Percentiles rank a stretch among this genome's conserved stretches.
Evolutionary conservation across 2,888 invertebrate genomes (phyloP).

Genomic region (Zygothrica quintamaculata): DNA sequence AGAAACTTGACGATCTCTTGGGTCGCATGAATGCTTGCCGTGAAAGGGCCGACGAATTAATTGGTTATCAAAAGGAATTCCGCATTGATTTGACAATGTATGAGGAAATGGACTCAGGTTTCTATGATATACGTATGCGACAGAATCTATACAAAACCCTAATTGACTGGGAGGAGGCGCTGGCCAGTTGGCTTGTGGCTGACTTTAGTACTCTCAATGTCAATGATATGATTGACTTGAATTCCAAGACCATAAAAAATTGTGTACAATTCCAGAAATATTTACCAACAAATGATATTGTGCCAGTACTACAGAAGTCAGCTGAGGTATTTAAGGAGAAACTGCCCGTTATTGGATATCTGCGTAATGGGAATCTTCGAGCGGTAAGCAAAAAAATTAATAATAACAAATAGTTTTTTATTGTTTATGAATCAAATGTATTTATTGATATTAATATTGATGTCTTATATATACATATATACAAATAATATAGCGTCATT

Average conservation of each 20-base stretch:
- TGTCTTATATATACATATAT: no score
- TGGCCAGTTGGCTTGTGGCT: constrained; percentile 87
- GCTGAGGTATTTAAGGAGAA: constrained; percentile 92
- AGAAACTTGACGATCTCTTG: constrained; percentile 87
- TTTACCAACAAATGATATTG: constrained; percentile 91
- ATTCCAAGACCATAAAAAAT: constrained; percentile 89
- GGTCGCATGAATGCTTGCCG: constrained; percentile 88
- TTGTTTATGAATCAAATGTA: not conserved
- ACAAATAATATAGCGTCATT: constrained; percentile 87
- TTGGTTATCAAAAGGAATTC: constrained; percentile 93
- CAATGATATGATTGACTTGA: constrained; percentile 89
- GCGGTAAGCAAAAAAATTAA: constrained; percentile 74
- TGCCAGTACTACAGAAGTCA: constrained; percentile 90
- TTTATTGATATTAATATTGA: constrained; percentile 4
- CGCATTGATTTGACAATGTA: constrained; percentile 94
- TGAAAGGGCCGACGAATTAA: constrained; percentile 89
- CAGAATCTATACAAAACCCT: constrained; percentile 92
- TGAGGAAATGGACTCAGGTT: constrained; percentile 92
- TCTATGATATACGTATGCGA: constrained; percentile 91
- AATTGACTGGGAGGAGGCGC: constrained; percentile 89
- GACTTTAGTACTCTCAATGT: constrained; percentile 86
- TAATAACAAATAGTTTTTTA: no score
- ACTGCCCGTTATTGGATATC: constrained; percentile 91
- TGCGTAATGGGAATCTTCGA: constrained; percentile 92
- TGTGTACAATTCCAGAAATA: constrained; percentile 93